phyloP scores from a whole-genome alignment of 2,888 invertebrate genomes.

The Chelonus formosanus region DNA sequence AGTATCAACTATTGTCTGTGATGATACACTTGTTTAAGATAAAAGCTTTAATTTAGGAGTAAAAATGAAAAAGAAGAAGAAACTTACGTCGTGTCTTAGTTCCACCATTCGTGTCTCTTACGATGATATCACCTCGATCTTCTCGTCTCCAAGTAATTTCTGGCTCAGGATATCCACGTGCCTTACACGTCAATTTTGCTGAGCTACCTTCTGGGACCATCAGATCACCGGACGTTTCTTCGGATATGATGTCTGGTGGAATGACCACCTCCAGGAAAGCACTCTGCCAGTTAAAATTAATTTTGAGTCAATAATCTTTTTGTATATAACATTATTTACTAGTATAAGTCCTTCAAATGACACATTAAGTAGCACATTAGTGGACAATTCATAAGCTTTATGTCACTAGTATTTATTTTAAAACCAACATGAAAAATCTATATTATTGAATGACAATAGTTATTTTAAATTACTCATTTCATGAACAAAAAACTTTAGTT shows the following conservation, averaged over 20 bases:
- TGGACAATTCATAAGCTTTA: too few relatives aligned
- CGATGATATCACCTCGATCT: slow-evolving; percentile 83
- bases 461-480: too few relatives aligned
- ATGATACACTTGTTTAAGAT: too few relatives aligned
- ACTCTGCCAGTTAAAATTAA: slow-evolving; percentile 67
- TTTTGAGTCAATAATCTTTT: neutral
- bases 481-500: too few relatives aligned
- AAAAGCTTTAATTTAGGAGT: neutral
- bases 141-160: slow-evolving; percentile 87
- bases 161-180: slow-evolving; percentile 84
- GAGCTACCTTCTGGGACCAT: slow-evolving; percentile 94
- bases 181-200: slow-evolving; percentile 86
- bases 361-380: too few relatives aligned
- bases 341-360: too few relatives aligned
- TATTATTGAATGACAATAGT: too few relatives aligned
- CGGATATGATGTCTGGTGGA: slow-evolving; percentile 88
- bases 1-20: too few relatives aligned
- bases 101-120: slow-evolving; percentile 75
- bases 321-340: too few relatives aligned
- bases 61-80: slow-evolving; percentile 27
- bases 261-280: slow-evolving; percentile 91
- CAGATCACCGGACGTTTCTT: slow-evolving; percentile 91
- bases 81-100: slow-evolving; percentile 77
- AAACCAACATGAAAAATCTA: too few relatives aligned
- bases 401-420: too few relatives aligned